phyloP scores from a whole-genome alignment of 2,797 vertebrate genomes.

The Corythornis leucogaster region DNA sequence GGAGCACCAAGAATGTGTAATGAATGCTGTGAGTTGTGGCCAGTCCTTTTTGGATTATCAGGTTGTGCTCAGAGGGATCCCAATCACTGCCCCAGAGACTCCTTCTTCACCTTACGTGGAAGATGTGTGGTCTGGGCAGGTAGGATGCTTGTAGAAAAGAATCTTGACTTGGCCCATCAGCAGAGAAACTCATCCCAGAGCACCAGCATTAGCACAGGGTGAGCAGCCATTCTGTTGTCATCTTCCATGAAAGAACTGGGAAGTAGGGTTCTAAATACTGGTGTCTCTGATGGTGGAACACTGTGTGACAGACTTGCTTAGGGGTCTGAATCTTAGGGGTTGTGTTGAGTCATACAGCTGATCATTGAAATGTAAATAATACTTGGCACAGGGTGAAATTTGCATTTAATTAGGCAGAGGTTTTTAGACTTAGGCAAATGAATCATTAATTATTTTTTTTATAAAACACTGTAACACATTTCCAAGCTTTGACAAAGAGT shows the following conservation, averaged over 20 bases:
- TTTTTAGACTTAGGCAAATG: neutral
- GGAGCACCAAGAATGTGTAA: neutral
- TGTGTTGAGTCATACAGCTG: neutral
- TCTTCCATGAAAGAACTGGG: neutral
- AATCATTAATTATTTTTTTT: neutral
- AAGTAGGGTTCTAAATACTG: neutral
- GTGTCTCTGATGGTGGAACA: neutral
- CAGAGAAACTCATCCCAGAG: neutral
- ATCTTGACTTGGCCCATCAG: neutral
- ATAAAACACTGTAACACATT: neutral
- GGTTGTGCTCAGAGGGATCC: neutral
- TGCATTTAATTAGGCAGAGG: neutral
- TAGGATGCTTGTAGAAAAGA: neutral
- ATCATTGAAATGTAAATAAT: conserved; percentile 17
- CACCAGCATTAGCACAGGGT: neutral
- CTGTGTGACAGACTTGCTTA: neutral
- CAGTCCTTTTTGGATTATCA: neutral
- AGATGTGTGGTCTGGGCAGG: neutral
- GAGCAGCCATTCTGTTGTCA: neutral
- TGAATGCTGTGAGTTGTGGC: neutral
- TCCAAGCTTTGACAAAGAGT: neutral
- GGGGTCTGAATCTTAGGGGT: neutral
- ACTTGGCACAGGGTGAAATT: neutral
- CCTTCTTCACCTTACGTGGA: neutral
- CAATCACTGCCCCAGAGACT: neutral